Base-by-base conservation (phyloP, 2,113 vertebrate species). In the Andinoacara biseriatus region DNA sequence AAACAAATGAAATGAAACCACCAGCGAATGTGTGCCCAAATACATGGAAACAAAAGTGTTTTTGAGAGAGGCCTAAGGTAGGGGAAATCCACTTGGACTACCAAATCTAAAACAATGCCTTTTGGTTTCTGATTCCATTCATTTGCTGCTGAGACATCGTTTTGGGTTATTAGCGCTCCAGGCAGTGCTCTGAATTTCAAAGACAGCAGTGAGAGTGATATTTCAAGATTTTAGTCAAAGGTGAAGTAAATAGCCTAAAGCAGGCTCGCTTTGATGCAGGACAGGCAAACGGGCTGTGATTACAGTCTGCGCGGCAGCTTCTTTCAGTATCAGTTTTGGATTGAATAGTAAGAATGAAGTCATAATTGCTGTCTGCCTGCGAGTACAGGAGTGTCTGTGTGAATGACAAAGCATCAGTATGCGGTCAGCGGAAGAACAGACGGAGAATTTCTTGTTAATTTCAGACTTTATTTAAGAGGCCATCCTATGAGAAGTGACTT, bases 341-440 rank as follows among this genome's bases (percentile, higher is more conserved):
- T 63, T 80, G 83, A 90, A 20, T 69, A 59, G 80, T 29, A 80
- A 69, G 84, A 78, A 86, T 88, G 77, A 86, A 87, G 81, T 92
- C 90, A 83, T 91, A 85, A 89, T 80, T 80, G 54, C 78, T 29
- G 81, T 79, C 74, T 90, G 76, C 54, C 63, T 76, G 69, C 56
- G 69, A 81, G 77, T 43, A 57, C 72, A 14, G 43, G 58, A 58
- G 75, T 74, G 75, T 62, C 43, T 79, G n/a, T 72, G 77, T 75
- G 77, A 77, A 81, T 38, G 35, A 57, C 57, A 85, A 81, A 72
- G 17, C 52, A 29, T 76, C 11, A 52, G 7, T 56, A 59, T 62
- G 57, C 18, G 75, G 76, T 84, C 78, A 81, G 61, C 79, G 3
- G 7, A 75, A 72, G 46, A 40, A 59, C 86, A 90, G 69, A 65